Conservation (phyloP, 2,888 invertebrate genomes). For the Embidobia sp. region DNA sequence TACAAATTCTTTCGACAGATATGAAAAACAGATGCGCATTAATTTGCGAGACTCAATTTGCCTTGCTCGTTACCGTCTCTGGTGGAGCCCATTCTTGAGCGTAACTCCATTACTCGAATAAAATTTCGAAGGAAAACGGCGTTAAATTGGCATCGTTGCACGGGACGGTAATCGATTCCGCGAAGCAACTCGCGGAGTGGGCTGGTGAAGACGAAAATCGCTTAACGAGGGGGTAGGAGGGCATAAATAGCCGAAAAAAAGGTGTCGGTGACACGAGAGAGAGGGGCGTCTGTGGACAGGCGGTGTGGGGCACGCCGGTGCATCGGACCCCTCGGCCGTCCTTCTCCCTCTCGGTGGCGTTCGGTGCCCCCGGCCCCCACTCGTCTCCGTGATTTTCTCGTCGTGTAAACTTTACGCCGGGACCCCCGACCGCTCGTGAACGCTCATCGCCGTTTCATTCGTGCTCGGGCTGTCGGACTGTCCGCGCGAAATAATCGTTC, state of each 20-base stretch:
- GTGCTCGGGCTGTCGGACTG: conserved; percentile 70
- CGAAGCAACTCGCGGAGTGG: conserved; percentile 33
- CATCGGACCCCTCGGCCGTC: conserved; percentile 55
- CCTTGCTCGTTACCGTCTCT: conserved; percentile 10
- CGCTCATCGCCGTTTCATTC: conserved; percentile 69
- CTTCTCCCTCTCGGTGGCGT: conserved; percentile 40
- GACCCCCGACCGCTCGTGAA: conserved; percentile 51
- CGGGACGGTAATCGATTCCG: conserved; percentile 44
- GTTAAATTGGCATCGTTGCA: conserved; percentile 11
- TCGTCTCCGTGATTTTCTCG: conserved; percentile 68
- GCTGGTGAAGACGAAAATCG: conserved; percentile 36
- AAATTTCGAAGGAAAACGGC: conserved; percentile 7
- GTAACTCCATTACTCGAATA: conserved; percentile 22
- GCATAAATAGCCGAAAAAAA: conserved; percentile 42
- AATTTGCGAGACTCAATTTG: conserved; percentile 10
- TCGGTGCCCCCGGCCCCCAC: conserved; percentile 39
- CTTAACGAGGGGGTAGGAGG: conserved; percentile 30
- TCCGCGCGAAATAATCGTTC: conserved; percentile 65
- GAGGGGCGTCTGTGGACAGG: not conserved
- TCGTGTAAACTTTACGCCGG: conserved; percentile 44
- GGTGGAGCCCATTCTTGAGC: conserved; percentile 1
- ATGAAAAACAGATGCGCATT: not conserved
- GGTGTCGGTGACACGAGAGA: conserved; percentile 18
- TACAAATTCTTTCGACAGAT: not conserved
- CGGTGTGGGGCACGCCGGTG: conserved; percentile 41